Evolutionary conservation across 2,113 vertebrate genomes (phyloP).

Genomic region (Lutjanus erythropterus): DNA sequence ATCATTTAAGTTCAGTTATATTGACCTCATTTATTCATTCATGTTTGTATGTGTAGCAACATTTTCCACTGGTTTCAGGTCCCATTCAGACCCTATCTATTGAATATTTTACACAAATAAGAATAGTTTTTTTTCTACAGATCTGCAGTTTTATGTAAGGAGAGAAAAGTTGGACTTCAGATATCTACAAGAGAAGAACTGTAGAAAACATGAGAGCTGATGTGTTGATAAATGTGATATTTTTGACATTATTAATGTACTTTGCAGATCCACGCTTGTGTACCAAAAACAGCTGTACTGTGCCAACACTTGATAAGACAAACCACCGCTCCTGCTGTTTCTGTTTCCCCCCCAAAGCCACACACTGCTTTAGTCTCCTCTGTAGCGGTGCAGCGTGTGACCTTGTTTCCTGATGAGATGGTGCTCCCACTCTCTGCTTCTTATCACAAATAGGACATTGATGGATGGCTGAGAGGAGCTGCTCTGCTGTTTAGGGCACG

Average conservation of each 20-base stretch:
- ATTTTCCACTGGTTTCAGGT: neutral
- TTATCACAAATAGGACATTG: conserved; percentile 72
- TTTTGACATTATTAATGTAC: neutral
- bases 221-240: neutral
- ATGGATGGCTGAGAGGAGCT: conserved; percentile 66
- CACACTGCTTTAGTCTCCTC: conserved; percentile 15
- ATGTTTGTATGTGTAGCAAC: neutral
- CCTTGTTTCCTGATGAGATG: conserved; percentile 76
- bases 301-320: conserved; percentile 1
- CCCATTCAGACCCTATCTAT: neutral
- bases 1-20: neutral
- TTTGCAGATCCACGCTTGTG: neutral
- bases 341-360: conserved; percentile 2
- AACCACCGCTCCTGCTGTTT: conserved; percentile 2
- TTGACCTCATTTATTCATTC: neutral
- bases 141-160: neutral
- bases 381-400: conserved; percentile 48
- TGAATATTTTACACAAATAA: neutral
- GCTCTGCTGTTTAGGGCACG: conserved; percentile 45
- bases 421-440: conserved; percentile 60
- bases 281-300: neutral
- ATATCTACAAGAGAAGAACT: neutral
- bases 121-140: neutral
- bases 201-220: too few species aligned
- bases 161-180: neutral